These are phyloP conservation scores for Harpalus rubripes DNA, from an alignment of 2,888 invertebrate species.

Conservation along the genomic window DNA sequence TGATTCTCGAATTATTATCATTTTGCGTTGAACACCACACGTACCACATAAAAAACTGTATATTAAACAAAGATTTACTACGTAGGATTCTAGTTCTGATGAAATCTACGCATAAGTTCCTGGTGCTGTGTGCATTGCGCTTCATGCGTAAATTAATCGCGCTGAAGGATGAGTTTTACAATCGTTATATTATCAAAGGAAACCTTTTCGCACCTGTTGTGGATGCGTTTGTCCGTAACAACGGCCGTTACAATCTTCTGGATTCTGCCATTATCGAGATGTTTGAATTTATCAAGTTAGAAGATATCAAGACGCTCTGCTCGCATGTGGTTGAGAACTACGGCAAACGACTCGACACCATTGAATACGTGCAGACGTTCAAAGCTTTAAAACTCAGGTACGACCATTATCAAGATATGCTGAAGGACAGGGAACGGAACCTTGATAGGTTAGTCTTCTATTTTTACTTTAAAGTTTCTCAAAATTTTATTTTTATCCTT, in stretches of 20 bases:
- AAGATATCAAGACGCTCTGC: conserved; percentile 94
- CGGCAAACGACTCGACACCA: conserved; percentile 94
- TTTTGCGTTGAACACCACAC: conserved; percentile 99
- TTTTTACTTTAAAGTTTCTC: conserved; percentile 31
- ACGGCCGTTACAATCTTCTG: conserved; percentile 98
- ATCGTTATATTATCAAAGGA: conserved; percentile 95
- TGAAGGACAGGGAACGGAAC: conserved; percentile 91
- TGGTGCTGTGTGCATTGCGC: conserved; percentile 96
- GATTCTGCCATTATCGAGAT: conserved; percentile 99
- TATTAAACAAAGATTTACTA: conserved; percentile 97
- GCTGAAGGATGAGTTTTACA: conserved; percentile 99
- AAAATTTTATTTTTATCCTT: conserved; percentile 50
- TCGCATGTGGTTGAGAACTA: conserved; percentile 98
- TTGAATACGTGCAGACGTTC: conserved; percentile 99
- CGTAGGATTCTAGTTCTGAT: conserved; percentile 96
- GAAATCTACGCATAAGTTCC: conserved; percentile 98
- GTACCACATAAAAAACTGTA: conserved; percentile 98
- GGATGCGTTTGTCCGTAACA: conserved; percentile 97
- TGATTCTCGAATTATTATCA: conserved; percentile 96
- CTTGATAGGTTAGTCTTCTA: conserved; percentile 81
- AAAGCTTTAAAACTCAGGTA: conserved; percentile 93
- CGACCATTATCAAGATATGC: conserved; percentile 94
- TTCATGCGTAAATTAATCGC: conserved; percentile 98
- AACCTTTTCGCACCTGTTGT: conserved; percentile 97
- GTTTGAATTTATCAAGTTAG: conserved; percentile 98